A percentile compares a stretch with the other conserved stretches of the same genome.
Evolutionary conservation across 1,140 invertebrate genomes (phyloP).

Genomic region (Pseudobourletiella spinata): DNA sequence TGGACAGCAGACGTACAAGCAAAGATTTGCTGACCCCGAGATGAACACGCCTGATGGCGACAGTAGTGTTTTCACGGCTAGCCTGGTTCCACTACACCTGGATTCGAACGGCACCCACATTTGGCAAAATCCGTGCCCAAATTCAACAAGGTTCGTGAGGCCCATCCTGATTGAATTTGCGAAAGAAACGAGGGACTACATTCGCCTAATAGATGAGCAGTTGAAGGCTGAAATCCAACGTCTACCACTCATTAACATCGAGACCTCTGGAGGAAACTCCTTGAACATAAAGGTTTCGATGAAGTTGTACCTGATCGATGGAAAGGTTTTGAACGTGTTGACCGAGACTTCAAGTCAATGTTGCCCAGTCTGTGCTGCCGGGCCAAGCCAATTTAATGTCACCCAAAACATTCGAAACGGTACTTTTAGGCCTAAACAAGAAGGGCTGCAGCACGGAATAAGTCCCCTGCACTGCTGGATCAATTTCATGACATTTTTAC

Average conservation of each 20-base stretch:
- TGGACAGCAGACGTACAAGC: too few species aligned
- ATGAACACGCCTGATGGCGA: too few species aligned
- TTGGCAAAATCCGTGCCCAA: not conserved
- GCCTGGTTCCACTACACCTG: too few species aligned
- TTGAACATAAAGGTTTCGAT: not conserved
- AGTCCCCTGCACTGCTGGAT: constrained; percentile 4
- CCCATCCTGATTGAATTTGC: not conserved
- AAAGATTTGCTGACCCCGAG: too few species aligned
- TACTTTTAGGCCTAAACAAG: not conserved
- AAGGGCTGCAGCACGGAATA: not conserved
- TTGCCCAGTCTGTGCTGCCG: not conserved
- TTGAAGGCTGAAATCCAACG: not conserved
- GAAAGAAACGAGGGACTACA: not conserved
- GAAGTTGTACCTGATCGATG: not conserved
- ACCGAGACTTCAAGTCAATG: not conserved
- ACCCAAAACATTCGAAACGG: not conserved
- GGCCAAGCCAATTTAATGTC: not conserved
- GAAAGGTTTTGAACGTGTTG: not conserved
- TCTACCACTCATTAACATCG: not conserved
- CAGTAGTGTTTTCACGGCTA: too few species aligned
- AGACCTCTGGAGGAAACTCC: not conserved
- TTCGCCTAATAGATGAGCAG: not conserved
- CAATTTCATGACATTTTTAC: not conserved
- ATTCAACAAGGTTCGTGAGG: not conserved
- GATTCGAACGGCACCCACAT: too few species aligned